Evolutionary conservation across 2,888 invertebrate species (phyloP), one percentile per base, ranked within the genome.

Genomic region (Mayetiola destructor): DNA sequence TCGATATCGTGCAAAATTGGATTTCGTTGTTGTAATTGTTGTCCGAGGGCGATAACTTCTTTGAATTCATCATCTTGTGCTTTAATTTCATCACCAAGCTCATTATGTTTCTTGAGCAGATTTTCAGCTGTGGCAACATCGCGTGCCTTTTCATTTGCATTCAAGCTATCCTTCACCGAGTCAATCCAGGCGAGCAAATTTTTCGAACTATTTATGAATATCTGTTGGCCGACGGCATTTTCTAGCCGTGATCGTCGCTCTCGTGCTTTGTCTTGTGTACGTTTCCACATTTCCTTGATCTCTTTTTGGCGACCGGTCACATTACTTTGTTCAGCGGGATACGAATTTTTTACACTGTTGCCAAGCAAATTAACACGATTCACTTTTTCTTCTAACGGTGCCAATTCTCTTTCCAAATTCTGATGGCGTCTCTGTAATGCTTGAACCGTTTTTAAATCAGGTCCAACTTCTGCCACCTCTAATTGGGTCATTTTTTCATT

Each of bases 71-170:
- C 91, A 62, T 87, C 82, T 63, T 92, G 90, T 0, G 90, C 85
- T 66, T 84, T 82, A 65, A 96, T 90, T 61, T 96, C 96, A 62
- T 94, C 91, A 0, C 81, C 81, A 1, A 96, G 75, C 63, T 97
- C 97, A 60, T 85, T 82, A 70, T 97, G 95, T 61, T 88, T 84
- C 67, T 97, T 94, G 57, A 88, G 75, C 35, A 94, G 75, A 53
- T 82, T 82, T 66, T 96, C 93, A 0, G 96, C 97, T 0, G 94
- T 92, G 54, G 88, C 88, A 14, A 96, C 92, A 74, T 93, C 93
- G 59, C 88, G 80, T 0, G 89, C 90, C 0, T 80, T 78, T 62
- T 83, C 85, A 64, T 89, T 88, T 2, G 84, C 82, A 54, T 87
- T 82, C 56, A 93, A 71, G 57, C 84, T 82, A 63, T 85, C 85